phyloP scores from a whole-genome alignment of 1,140 invertebrate genomes.

The Trissolcus basalis region DNA sequence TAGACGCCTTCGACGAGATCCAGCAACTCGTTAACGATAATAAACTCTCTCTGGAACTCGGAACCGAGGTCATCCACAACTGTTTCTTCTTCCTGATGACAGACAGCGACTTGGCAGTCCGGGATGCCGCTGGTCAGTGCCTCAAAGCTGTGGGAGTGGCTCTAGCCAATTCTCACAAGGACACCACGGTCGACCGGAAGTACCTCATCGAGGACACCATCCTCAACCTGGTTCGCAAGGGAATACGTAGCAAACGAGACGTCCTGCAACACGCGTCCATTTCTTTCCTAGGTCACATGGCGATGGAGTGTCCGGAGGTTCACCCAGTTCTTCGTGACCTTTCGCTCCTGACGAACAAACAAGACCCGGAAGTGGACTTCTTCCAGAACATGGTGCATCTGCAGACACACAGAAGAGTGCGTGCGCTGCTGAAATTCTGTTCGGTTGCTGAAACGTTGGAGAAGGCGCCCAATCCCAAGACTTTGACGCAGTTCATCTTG shows the following conservation, averaged over 20 bases:
- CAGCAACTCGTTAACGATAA: conserved; percentile 77
- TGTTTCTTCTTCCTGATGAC: conserved; percentile 86
- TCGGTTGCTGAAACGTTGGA: conserved; percentile 77
- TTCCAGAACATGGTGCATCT: conserved; percentile 95
- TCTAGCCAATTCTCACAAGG: conserved; percentile 76
- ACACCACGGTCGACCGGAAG: conserved; percentile 74
- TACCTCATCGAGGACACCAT: conserved; percentile 85
- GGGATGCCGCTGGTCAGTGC: conserved; percentile 82
- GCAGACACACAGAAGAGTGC: conserved; percentile 87
- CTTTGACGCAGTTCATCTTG: conserved; percentile 88
- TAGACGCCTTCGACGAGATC: conserved; percentile 84
- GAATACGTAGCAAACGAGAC: conserved; percentile 82
- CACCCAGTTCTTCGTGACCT: conserved; percentile 87
- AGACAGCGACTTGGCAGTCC: conserved; percentile 88
- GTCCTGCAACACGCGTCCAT: conserved; percentile 85
- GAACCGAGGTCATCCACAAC: conserved; percentile 86
- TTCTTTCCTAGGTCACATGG: conserved; percentile 83
- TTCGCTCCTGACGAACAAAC: conserved; percentile 81
- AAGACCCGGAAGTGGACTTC: conserved; percentile 92
- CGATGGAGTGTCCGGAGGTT: conserved; percentile 81
- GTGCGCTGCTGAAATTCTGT: conserved; percentile 85
- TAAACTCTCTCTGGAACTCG: conserved; percentile 80
- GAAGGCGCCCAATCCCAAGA: conserved; percentile 80
- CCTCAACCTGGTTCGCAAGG: conserved; percentile 81
- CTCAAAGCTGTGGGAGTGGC: conserved; percentile 81